A percentile compares a stretch with the other conserved stretches of the same genome.
Evolutionary conservation across 2,113 vertebrate genomes (phyloP).

Genomic region (Percopsis transmontana): DNA sequence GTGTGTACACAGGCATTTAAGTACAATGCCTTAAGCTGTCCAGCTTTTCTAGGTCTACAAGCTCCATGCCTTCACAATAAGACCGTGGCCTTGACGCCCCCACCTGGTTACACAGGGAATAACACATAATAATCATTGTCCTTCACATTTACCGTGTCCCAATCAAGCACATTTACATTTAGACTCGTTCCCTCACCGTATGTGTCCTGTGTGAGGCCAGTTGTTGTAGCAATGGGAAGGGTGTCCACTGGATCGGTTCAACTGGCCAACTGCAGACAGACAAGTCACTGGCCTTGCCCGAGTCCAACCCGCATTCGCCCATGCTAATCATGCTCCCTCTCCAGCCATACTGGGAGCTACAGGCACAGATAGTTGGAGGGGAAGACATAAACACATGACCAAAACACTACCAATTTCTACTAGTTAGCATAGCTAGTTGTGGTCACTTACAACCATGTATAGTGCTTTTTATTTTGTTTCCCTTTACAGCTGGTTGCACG

Average conservation of each 20-base stretch:
- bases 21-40: slow-evolving; percentile 77
- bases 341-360: slow-evolving; percentile 82
- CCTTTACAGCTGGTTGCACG: not conserved
- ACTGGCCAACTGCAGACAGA: slow-evolving; percentile 89
- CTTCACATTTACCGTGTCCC: too few species aligned
- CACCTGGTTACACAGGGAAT: slow-evolving; percentile 51
- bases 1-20: not conserved
- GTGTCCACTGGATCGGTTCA: slow-evolving; percentile 86
- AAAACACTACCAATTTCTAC: too few species aligned
- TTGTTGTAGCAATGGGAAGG: slow-evolving; percentile 83
- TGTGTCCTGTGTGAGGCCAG: slow-evolving; percentile 71
- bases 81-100: slow-evolving; percentile 75
- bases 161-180: not conserved
- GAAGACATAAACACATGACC: too few species aligned
- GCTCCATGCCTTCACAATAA: slow-evolving; percentile 85
- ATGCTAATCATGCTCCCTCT: slow-evolving; percentile 82
- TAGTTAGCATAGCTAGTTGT: too few species aligned
- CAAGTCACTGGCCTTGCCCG: slow-evolving; percentile 87
- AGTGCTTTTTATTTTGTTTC: too few species aligned
- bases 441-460: too few species aligned
- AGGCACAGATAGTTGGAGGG: not conserved
- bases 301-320: slow-evolving; percentile 85
- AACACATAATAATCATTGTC: not conserved
- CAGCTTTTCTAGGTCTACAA: slow-evolving; percentile 84
- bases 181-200: slow-evolving; percentile 56